phyloP scores from a whole-genome alignment of 2,888 invertebrate genomes.

The Bellardia pandia region DNA sequence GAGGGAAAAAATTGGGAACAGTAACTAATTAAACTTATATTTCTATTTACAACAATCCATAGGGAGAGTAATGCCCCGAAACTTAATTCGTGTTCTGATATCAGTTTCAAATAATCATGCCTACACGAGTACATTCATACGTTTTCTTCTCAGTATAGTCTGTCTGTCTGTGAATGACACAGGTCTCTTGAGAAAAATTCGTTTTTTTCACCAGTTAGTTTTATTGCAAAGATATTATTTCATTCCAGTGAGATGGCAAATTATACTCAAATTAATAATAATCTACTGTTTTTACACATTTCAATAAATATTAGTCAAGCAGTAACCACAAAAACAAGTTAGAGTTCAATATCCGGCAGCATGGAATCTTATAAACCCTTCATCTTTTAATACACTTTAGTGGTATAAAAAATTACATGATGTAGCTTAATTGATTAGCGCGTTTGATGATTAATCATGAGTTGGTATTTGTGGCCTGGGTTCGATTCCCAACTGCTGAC shows the following conservation, averaged over 20 bases:
- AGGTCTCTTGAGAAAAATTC: background rate
- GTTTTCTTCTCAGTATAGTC: background rate
- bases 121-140: background rate
- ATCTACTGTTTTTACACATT: background rate
- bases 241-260: constrained; percentile 7
- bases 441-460: no score
- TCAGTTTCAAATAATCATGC: background rate
- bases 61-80: no score
- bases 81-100: background rate
- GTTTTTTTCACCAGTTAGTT: background rate
- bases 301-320: background rate
- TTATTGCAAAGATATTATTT: background rate
- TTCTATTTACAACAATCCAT: background rate
- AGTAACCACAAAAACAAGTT: background rate
- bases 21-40: background rate
- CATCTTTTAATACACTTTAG: no score
- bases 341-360: no score
- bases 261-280: background rate
- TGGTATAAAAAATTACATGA: no score
- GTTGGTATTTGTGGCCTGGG: no score
- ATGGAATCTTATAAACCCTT: no score
- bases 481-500: no score
- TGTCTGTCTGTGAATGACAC: background rate
- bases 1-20: background rate
- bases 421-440: no score